Conservation (phyloP, 2,113 vertebrate species). For the Tor tambroides region DNA sequence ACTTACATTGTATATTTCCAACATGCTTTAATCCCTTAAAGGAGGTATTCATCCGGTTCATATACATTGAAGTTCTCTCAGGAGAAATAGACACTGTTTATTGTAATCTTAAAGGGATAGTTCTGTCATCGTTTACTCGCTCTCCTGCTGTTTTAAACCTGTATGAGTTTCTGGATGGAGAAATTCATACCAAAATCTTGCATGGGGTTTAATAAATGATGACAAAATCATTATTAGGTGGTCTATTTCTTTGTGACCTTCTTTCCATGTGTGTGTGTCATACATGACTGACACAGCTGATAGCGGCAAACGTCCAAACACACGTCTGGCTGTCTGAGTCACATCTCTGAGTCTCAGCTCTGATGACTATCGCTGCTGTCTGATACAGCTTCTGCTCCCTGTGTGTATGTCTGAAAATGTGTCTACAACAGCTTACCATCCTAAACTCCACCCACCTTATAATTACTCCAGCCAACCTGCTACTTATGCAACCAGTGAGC, state of each 20-base stretch:
- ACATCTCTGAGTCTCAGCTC: constrained; percentile 23
- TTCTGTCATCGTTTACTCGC: not conserved
- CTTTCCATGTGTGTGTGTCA: constrained; percentile 13
- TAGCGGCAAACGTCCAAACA: not conserved
- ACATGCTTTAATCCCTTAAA: not conserved
- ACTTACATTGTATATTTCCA: constrained; percentile 7
- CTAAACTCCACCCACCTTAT: constrained; percentile 17
- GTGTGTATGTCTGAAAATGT: constrained; percentile 45
- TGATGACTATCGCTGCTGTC: constrained; percentile 40
- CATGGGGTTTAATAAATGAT: not conserved
- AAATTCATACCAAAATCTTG: not conserved
- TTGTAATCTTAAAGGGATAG: not conserved
- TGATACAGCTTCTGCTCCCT: constrained; percentile 35
- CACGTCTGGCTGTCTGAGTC: constrained; percentile 3
- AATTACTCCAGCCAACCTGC: constrained; percentile 2
- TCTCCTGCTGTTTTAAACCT: not conserved
- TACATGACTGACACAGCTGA: not conserved
- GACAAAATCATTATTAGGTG: not conserved
- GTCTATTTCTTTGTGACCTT: not conserved
- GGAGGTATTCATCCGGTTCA: not conserved
- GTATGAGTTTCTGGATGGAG: not conserved
- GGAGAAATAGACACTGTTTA: not conserved
- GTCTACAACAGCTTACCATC: constrained; percentile 33
- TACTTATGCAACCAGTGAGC: constrained; percentile 12
- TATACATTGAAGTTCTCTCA: not conserved